Base-by-base conservation (phyloP, 2,888 invertebrate species). In the Caenorhabditis parvicauda region DNA sequence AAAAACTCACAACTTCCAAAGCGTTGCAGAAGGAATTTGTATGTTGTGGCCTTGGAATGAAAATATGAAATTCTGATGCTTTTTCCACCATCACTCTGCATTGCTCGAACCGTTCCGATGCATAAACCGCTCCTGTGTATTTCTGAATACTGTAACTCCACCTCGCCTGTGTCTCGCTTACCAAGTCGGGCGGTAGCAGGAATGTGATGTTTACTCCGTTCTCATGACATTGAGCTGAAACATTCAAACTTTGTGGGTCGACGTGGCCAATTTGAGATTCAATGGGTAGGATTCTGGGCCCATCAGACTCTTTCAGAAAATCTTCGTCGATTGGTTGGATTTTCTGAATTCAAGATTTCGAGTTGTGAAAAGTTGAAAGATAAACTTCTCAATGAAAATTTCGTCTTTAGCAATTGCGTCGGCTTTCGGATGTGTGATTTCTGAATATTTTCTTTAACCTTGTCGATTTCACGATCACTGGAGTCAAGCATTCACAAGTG, bases 41-140 rank as follows among this genome's bases (percentile, higher is more conserved):
- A 43, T 72, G 61, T 24, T 56, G 51, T 0, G 80, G 80, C 3
- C 76, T 60, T 9, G 76, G 72, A 19, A 80, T 65, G 63, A 79
- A 80, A 6, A 80, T 56, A 6, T 73, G 67, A 45, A 78, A 77
- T 17, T 52, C 44, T 4, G 53, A 41, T 9, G 67, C 21, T 19
- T 65, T 58, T 28, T 66, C 68, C 24, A 78, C 66, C 28, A 75
- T 62, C 0, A 68, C 62, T 0, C 76, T 67, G 52, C 80, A 80
- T 44, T 75, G 71, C 4, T 72, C 67, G 53, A 76, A 80, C 4
- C 80, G 59, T 53, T 81, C 80, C 1, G 77, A 74, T 6, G 80
- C 80, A 42, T 80, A 80, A 6, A 81, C 65, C 0, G 73, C 80
- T 14, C 80, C 80, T 2, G 75, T 75, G 60, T 80, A 80, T 12